These are phyloP conservation scores for Coremacera marginata DNA, from an alignment of 2,888 invertebrate species.

Conservation along the genomic window DNA sequence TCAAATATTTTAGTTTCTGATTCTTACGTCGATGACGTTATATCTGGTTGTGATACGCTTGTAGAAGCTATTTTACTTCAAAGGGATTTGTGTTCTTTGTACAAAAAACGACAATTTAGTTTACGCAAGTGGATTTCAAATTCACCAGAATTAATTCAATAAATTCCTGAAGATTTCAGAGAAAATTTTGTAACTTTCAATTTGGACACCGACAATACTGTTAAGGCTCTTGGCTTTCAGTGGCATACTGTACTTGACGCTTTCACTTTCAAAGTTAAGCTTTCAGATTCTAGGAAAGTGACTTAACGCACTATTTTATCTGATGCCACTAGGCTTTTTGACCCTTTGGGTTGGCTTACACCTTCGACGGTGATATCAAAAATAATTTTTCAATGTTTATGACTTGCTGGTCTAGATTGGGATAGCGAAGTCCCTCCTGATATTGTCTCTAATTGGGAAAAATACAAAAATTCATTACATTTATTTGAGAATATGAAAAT, in stretches of 20 bases:
- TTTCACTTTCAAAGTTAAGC: conserved; percentile 23
- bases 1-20: not conserved
- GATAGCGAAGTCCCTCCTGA: too few relatives aligned
- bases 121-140: conserved; percentile 35
- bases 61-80: conserved; percentile 14
- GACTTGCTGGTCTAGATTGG: conserved; percentile 36
- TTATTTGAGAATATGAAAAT: too few relatives aligned
- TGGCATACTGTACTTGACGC: conserved; percentile 27
- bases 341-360: conserved; percentile 12
- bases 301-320: not conserved
- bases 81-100: conserved; percentile 18
- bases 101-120: conserved; percentile 23
- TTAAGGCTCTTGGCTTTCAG: conserved; percentile 22
- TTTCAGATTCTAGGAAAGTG: not conserved
- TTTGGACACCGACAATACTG: conserved; percentile 6
- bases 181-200: conserved; percentile 7
- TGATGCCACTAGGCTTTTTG: not conserved
- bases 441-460: too few relatives aligned
- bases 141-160: not conserved
- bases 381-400: conserved; percentile 37
- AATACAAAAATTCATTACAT: too few relatives aligned
- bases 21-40: not conserved
- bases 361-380: conserved; percentile 33
- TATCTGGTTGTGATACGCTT: not conserved
- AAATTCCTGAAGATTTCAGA: conserved; percentile 20